A percentile compares a stretch with the other conserved stretches of the same genome.
These are phyloP conservation scores for Oryzaephilus surinamensis DNA, from an alignment of 1,140 invertebrate genomes.

Conservation along the genomic window DNA sequence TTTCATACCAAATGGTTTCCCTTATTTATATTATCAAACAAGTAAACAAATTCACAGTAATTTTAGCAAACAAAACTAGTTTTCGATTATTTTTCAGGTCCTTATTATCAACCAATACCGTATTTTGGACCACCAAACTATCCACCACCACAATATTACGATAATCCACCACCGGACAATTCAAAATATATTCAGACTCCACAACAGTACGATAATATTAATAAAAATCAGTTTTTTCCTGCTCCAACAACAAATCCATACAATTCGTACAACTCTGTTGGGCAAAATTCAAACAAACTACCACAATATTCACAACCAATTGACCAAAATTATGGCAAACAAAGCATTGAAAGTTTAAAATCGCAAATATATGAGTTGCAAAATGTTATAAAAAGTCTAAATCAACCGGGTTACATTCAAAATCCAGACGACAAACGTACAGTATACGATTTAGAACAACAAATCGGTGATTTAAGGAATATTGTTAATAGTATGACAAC, in stretches of 20 bases:
- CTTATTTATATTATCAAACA: neutral
- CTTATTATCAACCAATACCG: no score
- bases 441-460: constrained; percentile 21
- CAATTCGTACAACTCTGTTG: constrained; percentile 7
- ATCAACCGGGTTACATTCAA: constrained; percentile 22
- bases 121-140: constrained; percentile 1
- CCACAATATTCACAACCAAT: constrained; percentile 5
- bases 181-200: constrained; percentile 1
- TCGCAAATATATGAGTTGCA: constrained; percentile 26
- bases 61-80: neutral
- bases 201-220: neutral
- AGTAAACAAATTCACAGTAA: neutral
- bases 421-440: constrained; percentile 21
- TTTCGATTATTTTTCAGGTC: constrained; percentile 1
- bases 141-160: neutral
- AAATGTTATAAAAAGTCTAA: constrained; percentile 20
- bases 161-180: neutral
- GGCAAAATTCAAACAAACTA: constrained; percentile 14
- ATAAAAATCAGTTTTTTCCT: constrained; percentile 1
- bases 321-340: constrained; percentile 8
- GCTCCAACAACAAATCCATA: constrained; percentile 2
- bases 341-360: constrained; percentile 18
- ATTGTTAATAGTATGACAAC: constrained; percentile 22
- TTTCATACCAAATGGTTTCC: constrained; percentile 7
- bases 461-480: constrained; percentile 25